phyloP scores from a whole-genome alignment of 1,140 invertebrate genomes.

The Neotoxoptera formosana region DNA sequence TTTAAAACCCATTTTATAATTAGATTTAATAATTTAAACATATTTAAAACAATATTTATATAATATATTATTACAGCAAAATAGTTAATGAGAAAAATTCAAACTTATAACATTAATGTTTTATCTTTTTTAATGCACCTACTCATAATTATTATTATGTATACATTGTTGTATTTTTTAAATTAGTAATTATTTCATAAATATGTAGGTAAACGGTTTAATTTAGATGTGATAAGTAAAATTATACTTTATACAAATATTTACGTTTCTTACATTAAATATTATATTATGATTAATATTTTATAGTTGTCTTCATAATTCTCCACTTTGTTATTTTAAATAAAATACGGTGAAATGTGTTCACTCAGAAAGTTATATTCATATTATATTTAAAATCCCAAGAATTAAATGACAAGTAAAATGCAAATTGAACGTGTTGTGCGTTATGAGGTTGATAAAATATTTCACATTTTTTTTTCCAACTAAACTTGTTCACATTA shows the following conservation, averaged over 20 bases:
- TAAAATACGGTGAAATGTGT: neutral
- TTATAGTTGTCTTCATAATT: neutral
- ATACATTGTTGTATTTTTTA: neutral
- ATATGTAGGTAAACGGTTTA: neutral
- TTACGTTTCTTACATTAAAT: neutral
- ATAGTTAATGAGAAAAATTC: neutral
- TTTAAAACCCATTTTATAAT: slow-evolving; percentile 38
- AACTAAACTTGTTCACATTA: neutral
- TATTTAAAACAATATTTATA: neutral
- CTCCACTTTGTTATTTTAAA: neutral
- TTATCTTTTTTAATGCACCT: slow-evolving; percentile 9
- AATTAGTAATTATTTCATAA: slow-evolving; percentile 29
- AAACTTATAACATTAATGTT: slow-evolving; percentile 19
- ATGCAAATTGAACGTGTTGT: too few relatives aligned
- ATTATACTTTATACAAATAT: neutral
- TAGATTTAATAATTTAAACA: slow-evolving; percentile 35
- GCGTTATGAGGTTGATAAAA: neutral
- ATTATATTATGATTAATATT: neutral
- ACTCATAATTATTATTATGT: neutral
- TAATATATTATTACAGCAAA: neutral
- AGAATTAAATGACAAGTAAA: neutral
- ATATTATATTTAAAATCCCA: neutral
- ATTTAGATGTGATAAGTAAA: neutral
- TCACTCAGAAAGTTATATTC: neutral
- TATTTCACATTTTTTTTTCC: neutral